Evolutionary conservation across 2,888 invertebrate species (phyloP).

Genomic region (Strigamia maritima): DNA sequence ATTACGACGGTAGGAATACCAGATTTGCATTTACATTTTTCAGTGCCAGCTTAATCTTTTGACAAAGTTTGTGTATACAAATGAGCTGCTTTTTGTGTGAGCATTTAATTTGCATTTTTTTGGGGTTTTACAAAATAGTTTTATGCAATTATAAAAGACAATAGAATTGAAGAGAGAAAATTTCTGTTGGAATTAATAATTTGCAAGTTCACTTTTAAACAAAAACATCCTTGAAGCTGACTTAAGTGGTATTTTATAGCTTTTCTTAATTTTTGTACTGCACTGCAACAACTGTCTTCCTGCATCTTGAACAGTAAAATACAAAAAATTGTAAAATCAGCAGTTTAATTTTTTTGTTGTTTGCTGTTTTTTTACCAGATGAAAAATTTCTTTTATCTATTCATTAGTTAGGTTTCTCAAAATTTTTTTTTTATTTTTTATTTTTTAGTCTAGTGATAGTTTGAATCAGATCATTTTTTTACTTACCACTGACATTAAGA

Average conservation of each 20-base stretch:
- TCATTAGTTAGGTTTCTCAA: neutral
- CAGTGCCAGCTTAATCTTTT: conserved; percentile 22
- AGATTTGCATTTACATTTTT: conserved; percentile 31
- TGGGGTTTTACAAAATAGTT: neutral
- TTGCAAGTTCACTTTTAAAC: neutral
- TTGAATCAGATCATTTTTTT: conserved; percentile 20
- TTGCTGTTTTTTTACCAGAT: neutral
- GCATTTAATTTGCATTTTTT: neutral
- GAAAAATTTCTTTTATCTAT: neutral
- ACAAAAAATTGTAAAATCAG: neutral
- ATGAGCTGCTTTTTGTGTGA: neutral
- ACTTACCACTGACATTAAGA: neutral
- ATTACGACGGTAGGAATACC: conserved; percentile 18
- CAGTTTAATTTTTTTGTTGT: conserved; percentile 10
- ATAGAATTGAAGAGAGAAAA: neutral
- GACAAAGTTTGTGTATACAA: neutral
- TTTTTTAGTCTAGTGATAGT: neutral
- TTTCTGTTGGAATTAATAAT: too few relatives aligned
- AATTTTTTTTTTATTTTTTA: neutral
- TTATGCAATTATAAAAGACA: conserved; percentile 1
- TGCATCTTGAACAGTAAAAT: conserved; percentile 9
- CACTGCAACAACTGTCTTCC: conserved; percentile 31
- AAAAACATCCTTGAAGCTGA: neutral
- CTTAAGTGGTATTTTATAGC: neutral
- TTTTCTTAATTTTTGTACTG: neutral